Conservation (phyloP, 2,113 vertebrate species). For the Etheostoma cragini region DNA sequence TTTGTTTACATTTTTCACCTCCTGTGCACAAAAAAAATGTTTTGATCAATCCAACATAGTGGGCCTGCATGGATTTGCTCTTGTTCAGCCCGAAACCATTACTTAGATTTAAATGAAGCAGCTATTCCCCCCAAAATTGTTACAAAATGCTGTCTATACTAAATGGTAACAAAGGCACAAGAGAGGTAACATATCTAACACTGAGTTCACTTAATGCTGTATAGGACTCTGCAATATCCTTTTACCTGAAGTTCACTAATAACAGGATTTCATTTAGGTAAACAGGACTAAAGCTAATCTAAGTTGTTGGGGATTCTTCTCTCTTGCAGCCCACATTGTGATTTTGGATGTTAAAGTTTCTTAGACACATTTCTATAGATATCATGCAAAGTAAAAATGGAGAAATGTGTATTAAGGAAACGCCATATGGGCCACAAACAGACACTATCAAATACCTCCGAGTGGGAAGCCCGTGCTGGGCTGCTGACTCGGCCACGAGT, state of each 20-base stretch:
- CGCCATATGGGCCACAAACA: not conserved
- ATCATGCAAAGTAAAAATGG: not conserved
- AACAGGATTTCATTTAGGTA: not conserved
- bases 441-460: constrained; percentile 83
- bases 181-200: not conserved
- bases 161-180: not conserved
- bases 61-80: constrained; percentile 22
- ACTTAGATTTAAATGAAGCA: constrained; percentile 49
- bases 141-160: not conserved
- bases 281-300: not conserved
- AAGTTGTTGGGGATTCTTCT: not conserved
- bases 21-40: not conserved
- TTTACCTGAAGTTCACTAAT: not conserved
- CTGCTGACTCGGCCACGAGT: constrained; percentile 83
- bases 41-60: constrained; percentile 6
- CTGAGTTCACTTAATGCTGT: not conserved
- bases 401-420: constrained; percentile 1
- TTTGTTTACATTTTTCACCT: not conserved
- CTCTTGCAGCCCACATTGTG: not conserved
- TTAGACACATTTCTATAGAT: not conserved
- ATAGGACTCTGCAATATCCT: not conserved
- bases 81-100: constrained; percentile 22
- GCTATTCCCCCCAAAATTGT: constrained; percentile 3
- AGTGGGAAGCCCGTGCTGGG: constrained; percentile 89
- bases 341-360: not conserved